Evolutionary conservation across 2,888 invertebrate species (phyloP).

Genomic region (Acholoe squamosa): DNA sequence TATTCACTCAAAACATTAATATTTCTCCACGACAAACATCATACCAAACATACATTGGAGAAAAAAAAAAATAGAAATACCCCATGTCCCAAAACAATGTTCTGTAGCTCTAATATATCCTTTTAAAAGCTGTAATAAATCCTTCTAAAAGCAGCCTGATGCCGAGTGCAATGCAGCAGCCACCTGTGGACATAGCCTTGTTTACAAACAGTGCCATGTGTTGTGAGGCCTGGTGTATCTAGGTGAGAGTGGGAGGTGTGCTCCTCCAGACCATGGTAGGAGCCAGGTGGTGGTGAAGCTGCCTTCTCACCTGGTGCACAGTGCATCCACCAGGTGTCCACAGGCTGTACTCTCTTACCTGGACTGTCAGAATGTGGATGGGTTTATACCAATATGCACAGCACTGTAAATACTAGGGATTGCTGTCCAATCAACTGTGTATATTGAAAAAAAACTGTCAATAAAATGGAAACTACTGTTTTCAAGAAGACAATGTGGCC

Average conservation of each 20-base stretch:
- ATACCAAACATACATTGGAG: too few relatives aligned
- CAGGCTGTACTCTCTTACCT: neutral
- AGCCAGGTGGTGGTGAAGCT: neutral
- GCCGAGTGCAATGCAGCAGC: neutral
- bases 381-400: neutral
- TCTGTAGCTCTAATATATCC: neutral
- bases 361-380: neutral
- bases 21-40: too few relatives aligned
- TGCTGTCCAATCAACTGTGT: too few relatives aligned
- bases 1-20: too few relatives aligned
- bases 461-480: too few relatives aligned
- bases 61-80: too few relatives aligned
- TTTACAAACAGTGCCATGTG: conserved; percentile 50
- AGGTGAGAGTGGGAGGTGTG: conserved; percentile 22
- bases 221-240: neutral
- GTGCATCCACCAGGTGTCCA: conserved; percentile 13
- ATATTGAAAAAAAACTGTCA: too few relatives aligned
- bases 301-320: neutral
- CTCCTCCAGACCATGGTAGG: conserved; percentile 6
- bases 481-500: too few relatives aligned
- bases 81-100: too few relatives aligned
- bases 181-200: neutral
- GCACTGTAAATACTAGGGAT: neutral
- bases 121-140: neutral
- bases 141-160: neutral